Evolutionary conservation across 2,113 vertebrate species (phyloP), one percentile per base, ranked within the genome.

Genomic region (Tor tambroides): DNA sequence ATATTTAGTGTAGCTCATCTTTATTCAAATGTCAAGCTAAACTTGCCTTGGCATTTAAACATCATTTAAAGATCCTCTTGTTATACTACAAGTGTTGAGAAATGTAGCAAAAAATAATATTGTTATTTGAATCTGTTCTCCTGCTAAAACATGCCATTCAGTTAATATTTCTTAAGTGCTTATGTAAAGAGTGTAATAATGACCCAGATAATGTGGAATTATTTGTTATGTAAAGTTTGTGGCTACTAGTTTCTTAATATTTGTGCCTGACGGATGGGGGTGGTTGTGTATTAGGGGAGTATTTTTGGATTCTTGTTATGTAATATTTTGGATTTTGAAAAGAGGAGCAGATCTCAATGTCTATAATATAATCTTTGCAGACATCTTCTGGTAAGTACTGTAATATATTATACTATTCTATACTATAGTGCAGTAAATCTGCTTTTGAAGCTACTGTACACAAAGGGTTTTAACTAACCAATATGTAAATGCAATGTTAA

Each of bases 181-280:
- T 74, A 32, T n/a, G 89, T 32, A 88, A 69, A 61, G 59, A 38
- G 79, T 67, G 32, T 46, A 46, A 76, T 76, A 41, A 30, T 17
- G 23, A 26, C 11, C 38, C n/a, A 15, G 41, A 38, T 21, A 38
- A 72, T 80, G 54, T 41, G 54, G 56, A 61, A 26, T 80, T 43
- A 41, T n/a, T n/a, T 75, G 38, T 76, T 46, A 49, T 76, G 41
- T 46, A 26, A 76, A 75, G 11, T 43, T 75, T 1, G 38, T 75
- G 72, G 72, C 38, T 75, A 75, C 72, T 46, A 76, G 72, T 49
- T 76, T 7, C 41, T 76, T 12, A 46, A 46, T 43, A 76, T n/a
- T 17, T 17, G 41, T 26, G 12, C 3, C 72, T 76, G 12, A 46
- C 0, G n/a, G 12, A 76, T 15, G 72, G 72, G 38, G 72, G 72